These are phyloP conservation scores for Sarcophaga caerulescens DNA, from an alignment of 2,888 invertebrate genomes.

Conservation along the genomic window DNA sequence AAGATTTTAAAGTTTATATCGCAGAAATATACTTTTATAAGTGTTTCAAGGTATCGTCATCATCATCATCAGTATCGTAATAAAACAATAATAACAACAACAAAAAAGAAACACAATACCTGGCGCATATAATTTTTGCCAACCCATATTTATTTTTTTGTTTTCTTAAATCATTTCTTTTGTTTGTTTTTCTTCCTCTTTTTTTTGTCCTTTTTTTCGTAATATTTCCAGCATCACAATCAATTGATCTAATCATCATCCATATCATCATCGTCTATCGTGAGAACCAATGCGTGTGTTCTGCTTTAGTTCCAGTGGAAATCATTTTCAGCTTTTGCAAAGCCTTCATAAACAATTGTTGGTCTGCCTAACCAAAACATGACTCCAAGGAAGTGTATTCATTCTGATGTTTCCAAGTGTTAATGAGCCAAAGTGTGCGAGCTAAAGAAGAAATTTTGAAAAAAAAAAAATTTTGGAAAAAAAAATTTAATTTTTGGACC, in stretches of 20 bases:
- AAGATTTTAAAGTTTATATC: slow-evolving; percentile 45
- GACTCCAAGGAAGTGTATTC: not conserved
- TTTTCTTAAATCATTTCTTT: slow-evolving; percentile 11
- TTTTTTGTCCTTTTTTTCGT: slow-evolving; percentile 29
- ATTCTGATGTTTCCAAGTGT: slow-evolving; percentile 47
- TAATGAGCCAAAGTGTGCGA: slow-evolving; percentile 59
- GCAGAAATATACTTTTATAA: not conserved
- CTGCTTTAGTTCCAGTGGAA: slow-evolving; percentile 41
- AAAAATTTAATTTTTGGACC: slow-evolving; percentile 33
- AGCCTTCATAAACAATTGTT: not conserved
- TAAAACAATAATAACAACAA: slow-evolving; percentile 46
- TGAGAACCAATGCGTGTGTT: slow-evolving; percentile 79
- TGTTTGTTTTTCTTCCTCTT: slow-evolving; percentile 52
- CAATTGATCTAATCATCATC: slow-evolving; percentile 59
- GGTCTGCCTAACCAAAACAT: not conserved
- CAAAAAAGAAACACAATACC: slow-evolving; percentile 13
- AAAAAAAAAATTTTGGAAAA: not conserved
- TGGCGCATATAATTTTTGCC: slow-evolving; percentile 68
- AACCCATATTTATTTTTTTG: slow-evolving; percentile 41
- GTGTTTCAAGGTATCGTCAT: slow-evolving; percentile 23
- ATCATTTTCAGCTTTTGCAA: slow-evolving; percentile 10
- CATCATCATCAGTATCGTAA: slow-evolving; percentile 26
- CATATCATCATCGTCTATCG: slow-evolving; percentile 69
- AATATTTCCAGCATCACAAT: slow-evolving; percentile 39
- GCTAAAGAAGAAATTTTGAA: not conserved